Evolutionary conservation across 1,140 invertebrate genomes (phyloP).

Genomic region (Muscidifurax raptorellus): DNA sequence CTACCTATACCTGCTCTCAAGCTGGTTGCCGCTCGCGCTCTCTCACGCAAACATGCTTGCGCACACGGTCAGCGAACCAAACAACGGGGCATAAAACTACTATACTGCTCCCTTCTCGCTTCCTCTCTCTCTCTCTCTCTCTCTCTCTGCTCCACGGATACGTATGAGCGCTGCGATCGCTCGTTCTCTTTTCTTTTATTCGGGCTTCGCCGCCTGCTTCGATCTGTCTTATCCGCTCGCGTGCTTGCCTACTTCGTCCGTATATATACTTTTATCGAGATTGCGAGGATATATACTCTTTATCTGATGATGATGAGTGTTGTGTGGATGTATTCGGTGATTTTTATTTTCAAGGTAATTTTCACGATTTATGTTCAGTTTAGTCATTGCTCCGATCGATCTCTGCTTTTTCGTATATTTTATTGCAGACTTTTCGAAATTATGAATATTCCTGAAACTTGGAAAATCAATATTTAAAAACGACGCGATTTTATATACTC

Average conservation of each 20-base stretch:
- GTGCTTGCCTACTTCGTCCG: neutral
- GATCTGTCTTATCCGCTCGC: neutral
- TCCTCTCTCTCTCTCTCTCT: too few species aligned
- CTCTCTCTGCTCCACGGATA: too few species aligned
- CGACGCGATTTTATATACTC: too few species aligned
- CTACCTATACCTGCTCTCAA: conserved; percentile 7
- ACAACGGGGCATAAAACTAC: conserved; percentile 42
- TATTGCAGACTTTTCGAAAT: too few species aligned
- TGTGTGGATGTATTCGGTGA: neutral
- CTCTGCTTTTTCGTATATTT: too few species aligned
- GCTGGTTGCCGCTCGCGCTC: too few species aligned
- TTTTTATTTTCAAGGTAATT: neutral
- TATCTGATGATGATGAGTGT: neutral
- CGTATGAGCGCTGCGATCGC: neutral
- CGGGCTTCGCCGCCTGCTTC: neutral
- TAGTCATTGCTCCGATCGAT: too few species aligned
- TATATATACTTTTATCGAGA: neutral
- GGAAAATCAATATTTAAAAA: too few species aligned
- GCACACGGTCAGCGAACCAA: conserved; percentile 48
- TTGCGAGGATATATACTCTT: neutral
- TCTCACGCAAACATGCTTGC: conserved; percentile 53
- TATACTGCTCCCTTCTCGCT: conserved; percentile 3
- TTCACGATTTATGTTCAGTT: neutral
- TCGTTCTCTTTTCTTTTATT: neutral
- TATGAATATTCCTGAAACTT: too few species aligned